A percentile compares a stretch with the other conserved stretches of the same genome.
Evolutionary conservation across 1,140 invertebrate species (phyloP).

Genomic region (Apis mellifera): Amel_HAv3.1 CM009935.2:3152501-3153000

Average conservation of each 20-base stretch:
- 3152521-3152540: not conserved
- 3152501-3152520: not conserved
- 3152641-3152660: not conserved
- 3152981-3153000: not conserved
- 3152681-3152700: not conserved
- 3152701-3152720: not conserved
- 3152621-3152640: conserved; percentile 1
- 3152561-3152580: not conserved
- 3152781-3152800: too few relatives aligned
- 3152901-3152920: not conserved
- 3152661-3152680: not conserved
- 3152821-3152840: too few relatives aligned
- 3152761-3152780: too few relatives aligned
- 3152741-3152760: not conserved
- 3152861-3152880: not conserved
- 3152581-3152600: not conserved
- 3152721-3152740: not conserved
- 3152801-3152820: not conserved
- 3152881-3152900: not conserved
- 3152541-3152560: not conserved
- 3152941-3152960: not conserved
- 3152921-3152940: not conserved
- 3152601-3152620: not conserved
- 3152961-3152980: not conserved
- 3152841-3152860: not conserved